Percentiles rank a stretch among this genome's conserved stretches.
Conservation (phyloP, 2,888 invertebrate genomes). For the Cordylochernes scorpioides region DNA sequence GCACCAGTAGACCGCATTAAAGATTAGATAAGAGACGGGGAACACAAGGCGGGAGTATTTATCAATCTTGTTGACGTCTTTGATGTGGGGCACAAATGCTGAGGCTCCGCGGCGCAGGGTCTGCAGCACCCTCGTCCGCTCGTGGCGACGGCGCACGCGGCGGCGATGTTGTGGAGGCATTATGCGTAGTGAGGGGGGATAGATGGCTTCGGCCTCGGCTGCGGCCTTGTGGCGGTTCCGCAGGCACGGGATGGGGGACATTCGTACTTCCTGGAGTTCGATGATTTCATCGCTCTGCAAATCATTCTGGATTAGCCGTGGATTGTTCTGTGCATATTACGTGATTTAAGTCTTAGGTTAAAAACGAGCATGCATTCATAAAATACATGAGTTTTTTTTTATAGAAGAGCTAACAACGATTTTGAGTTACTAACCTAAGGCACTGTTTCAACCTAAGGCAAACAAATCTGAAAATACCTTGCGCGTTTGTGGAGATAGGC, state of each 20-base stretch:
- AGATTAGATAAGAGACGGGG: conserved; percentile 76
- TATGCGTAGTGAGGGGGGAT: conserved; percentile 47
- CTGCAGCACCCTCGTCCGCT: conserved; percentile 32
- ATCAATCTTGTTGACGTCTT: conserved; percentile 91
- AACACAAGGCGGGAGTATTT: conserved; percentile 85
- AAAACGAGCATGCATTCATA: background rate
- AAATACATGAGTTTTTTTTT: background rate
- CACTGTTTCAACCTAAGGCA: no score
- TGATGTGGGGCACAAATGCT: conserved; percentile 56
- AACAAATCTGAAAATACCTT: no score
- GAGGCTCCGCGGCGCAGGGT: conserved; percentile 55
- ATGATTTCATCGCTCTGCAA: conserved; percentile 42
- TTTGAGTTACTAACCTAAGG: background rate
- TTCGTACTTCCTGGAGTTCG: conserved; percentile 56
- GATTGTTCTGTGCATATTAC: no score
- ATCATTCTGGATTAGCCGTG: no score
- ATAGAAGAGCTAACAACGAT: background rate
- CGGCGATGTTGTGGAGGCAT: conserved; percentile 7
- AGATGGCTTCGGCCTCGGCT: conserved; percentile 29
- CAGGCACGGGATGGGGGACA: conserved; percentile 55
- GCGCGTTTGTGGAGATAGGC: no score
- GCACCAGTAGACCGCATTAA: conserved; percentile 84
- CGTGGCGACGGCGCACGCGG: conserved; percentile 5
- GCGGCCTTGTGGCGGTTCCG: conserved; percentile 23
- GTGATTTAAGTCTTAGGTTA: no score